Conservation (phyloP, 2,113 vertebrate genomes). For the Pterocles burchelli region DNA sequence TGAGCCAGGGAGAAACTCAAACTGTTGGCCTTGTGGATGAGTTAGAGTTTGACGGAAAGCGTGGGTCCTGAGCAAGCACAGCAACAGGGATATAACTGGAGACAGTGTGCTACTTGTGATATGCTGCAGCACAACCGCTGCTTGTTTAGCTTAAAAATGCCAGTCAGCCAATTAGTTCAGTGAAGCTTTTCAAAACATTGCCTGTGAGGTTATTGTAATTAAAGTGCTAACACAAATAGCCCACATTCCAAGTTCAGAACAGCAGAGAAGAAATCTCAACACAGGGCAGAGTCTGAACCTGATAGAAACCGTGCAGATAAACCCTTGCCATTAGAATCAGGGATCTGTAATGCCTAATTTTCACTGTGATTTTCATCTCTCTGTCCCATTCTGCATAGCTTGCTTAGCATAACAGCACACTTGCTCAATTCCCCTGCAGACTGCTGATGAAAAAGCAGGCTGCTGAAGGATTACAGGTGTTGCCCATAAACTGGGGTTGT, state of each 20-base stretch:
- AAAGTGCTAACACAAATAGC: not conserved
- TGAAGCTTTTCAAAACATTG: not conserved
- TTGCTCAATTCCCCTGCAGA: not conserved
- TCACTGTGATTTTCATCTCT: not conserved
- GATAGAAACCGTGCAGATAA: not conserved
- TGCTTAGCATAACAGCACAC: not conserved
- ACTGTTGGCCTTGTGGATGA: not conserved
- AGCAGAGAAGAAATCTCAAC: not conserved
- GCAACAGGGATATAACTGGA: not conserved
- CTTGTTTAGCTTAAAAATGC: slow-evolving; percentile 12
- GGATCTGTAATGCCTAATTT: not conserved
- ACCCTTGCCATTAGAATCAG: not conserved
- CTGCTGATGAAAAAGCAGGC: not conserved
- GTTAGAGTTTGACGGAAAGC: not conserved
- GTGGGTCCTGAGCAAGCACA: not conserved
- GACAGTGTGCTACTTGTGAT: not conserved
- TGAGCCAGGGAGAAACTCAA: not conserved
- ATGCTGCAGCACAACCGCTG: not conserved
- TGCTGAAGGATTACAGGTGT: not conserved
- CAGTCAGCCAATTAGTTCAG: not conserved
- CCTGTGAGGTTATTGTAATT: not conserved
- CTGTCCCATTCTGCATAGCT: not conserved
- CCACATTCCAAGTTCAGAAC: not conserved
- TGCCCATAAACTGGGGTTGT: not conserved
- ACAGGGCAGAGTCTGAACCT: not conserved